Base-by-base conservation (phyloP, 2,113 vertebrate genomes). In the Tupaia chinensis region DNA sequence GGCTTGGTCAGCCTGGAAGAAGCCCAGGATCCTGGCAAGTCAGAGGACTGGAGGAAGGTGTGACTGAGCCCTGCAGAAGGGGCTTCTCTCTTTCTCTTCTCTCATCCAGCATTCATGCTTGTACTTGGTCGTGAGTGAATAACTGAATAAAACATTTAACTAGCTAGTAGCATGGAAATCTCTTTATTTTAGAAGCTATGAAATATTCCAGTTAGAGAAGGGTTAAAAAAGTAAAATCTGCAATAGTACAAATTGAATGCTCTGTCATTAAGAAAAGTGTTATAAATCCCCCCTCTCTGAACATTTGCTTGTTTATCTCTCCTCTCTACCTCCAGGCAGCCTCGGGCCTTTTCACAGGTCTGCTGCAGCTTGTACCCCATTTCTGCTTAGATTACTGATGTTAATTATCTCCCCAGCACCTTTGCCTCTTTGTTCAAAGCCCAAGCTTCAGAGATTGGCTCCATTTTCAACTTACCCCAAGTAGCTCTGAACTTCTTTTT, bases 401-500 rank as follows among this genome's bases (percentile, higher is more conserved):
- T 25, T 85, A 78, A 89, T 74, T 29, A 78, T 86, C 69, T 94
- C 34, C 27, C 53, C 34, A 20, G 74, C 63, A 70, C 66, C 77
- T 79, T 91, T 68, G 81, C 77, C 79, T 83, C 92, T 87, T 68
- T 66, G 72, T 44, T 88, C 69, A 63, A 77, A 60, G 13, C 34
- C 56, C 58, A 32, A 44, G 29, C 70, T 58, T 63, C 84, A 32
- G 93, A 84, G 63, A 23, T 5, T 0, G 17, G 78, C 85, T 92
- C 63, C 29, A 32, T 66, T 70, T 85, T 68, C 84, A 53, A 29
- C 34, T 70, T 79, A n/a, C 23, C 73, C 34, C 87, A 56, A 44
- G 88, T 61, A 66, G 66, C 66, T 93, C 77, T 81, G 88, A 90
- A 76, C 65, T 60, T 92, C 95, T 83, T 76, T 78, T 93, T 60